Evolutionary conservation across 1,140 invertebrate species (phyloP).

Genomic region (Cydia fagiglandana): DNA sequence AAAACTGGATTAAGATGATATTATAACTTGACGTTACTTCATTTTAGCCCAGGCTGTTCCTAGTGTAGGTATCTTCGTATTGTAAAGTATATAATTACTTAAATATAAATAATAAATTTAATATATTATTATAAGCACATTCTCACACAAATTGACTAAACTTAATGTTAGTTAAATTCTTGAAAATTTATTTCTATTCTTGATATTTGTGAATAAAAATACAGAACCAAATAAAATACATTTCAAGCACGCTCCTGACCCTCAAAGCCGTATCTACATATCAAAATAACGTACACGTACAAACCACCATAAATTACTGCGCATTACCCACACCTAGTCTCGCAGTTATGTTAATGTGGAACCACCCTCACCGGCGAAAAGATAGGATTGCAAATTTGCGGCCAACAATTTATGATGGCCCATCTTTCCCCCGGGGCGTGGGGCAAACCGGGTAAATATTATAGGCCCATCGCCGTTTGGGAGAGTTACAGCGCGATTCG

Average conservation of each 20-base stretch:
- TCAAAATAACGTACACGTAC: conserved; percentile 30
- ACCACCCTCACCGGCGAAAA: conserved; percentile 66
- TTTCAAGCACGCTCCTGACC: background rate
- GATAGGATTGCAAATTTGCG: conserved; percentile 79
- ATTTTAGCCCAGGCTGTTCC: too few species aligned
- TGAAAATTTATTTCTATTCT: too few species aligned
- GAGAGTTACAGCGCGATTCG: too few species aligned
- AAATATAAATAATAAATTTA: too few species aligned
- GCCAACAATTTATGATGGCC: conserved; percentile 76
- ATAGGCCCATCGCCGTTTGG: conserved; percentile 73
- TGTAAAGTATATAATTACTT: too few species aligned
- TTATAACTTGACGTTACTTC: too few species aligned
- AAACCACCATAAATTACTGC: conserved; percentile 28
- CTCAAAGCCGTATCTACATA: conserved; percentile 21
- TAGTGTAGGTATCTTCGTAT: too few species aligned
- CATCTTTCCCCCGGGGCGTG: conserved; percentile 63
- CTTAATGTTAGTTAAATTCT: too few species aligned
- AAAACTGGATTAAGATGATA: too few species aligned
- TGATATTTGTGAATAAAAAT: too few species aligned
- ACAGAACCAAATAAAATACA: background rate
- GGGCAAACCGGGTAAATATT: conserved; percentile 55
- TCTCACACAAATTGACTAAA: too few species aligned
- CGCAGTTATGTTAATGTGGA: conserved; percentile 70
- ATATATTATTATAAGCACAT: too few species aligned
- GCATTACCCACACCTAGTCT: conserved; percentile 29